Evolutionary conservation across 2,797 vertebrate species (phyloP).

Genomic region (Acanthurus lineatus): DNA sequence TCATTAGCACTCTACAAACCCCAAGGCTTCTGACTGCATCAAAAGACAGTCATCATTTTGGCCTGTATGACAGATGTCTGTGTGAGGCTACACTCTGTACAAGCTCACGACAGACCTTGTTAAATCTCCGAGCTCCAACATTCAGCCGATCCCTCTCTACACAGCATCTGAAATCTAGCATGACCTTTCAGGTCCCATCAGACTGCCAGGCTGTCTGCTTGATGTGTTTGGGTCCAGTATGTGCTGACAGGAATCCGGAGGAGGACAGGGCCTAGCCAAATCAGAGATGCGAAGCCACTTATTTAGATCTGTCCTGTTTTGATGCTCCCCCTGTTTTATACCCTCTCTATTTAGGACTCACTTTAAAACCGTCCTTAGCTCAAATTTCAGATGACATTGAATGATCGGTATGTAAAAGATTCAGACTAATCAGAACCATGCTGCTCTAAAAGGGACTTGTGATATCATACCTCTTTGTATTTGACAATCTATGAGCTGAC

Average conservation of each 20-base stretch:
- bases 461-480: neutral
- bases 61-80: slow-evolving; percentile 60
- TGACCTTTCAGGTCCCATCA: slow-evolving; percentile 79
- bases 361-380: slow-evolving; percentile 30
- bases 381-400: slow-evolving; percentile 50
- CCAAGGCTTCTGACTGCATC: slow-evolving; percentile 39
- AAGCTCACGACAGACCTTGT: slow-evolving; percentile 65
- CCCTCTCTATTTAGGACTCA: slow-evolving; percentile 36
- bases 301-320: slow-evolving; percentile 55
- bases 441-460: slow-evolving; percentile 1
- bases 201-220: slow-evolving; percentile 71
- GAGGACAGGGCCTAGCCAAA: slow-evolving; percentile 55
- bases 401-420: slow-evolving; percentile 45
- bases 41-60: slow-evolving; percentile 54
- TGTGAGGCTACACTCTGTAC: slow-evolving; percentile 40
- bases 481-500: slow-evolving; percentile 16
- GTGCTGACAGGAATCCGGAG: slow-evolving; percentile 73
- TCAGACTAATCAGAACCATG: slow-evolving; percentile 13
- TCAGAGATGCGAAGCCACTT: slow-evolving; percentile 58
- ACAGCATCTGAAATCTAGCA: slow-evolving; percentile 77
- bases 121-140: slow-evolving; percentile 64
- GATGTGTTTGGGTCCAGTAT: slow-evolving; percentile 72
- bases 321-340: slow-evolving; percentile 49
- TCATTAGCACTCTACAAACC: slow-evolving; percentile 61
- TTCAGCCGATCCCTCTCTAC: slow-evolving; percentile 60